These are phyloP conservation scores for Sinotaia quadrata DNA, from an alignment of 2,888 invertebrate species.

Conservation along the genomic window DNA sequence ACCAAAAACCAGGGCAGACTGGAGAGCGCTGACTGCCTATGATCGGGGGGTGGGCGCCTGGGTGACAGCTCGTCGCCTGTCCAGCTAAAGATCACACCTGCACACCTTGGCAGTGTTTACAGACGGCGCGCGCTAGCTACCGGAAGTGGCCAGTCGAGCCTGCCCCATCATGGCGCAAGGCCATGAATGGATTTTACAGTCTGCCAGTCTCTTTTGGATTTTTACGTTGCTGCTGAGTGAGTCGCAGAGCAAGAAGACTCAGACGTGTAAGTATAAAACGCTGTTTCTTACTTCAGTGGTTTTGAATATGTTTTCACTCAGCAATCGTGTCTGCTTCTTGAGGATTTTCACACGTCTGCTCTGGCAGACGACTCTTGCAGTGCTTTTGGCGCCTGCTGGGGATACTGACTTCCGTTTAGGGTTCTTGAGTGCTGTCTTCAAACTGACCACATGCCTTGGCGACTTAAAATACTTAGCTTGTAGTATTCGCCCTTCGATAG, in stretches of 20 bases:
- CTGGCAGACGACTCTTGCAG: too few relatives aligned
- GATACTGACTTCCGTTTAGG: too few relatives aligned
- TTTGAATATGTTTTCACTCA: too few relatives aligned
- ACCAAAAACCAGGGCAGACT: constrained; percentile 1
- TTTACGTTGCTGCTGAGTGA: constrained; percentile 60
- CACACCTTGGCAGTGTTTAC: constrained; percentile 46
- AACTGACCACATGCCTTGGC: too few relatives aligned
- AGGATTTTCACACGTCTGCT: too few relatives aligned
- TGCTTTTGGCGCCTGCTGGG: too few relatives aligned
- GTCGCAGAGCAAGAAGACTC: constrained; percentile 59
- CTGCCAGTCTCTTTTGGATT: constrained; percentile 61
- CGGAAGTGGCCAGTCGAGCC: constrained; percentile 46
- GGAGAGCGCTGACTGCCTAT: constrained; percentile 19
- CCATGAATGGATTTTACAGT: constrained; percentile 61
- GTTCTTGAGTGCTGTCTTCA: too few relatives aligned
- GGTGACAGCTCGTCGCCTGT: background rate
- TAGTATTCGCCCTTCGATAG: too few relatives aligned
- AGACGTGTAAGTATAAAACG: constrained; percentile 56
- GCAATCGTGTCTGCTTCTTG: too few relatives aligned
- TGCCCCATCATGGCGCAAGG: constrained; percentile 64
- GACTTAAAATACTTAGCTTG: too few relatives aligned
- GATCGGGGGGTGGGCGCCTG: background rate
- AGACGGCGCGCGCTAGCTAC: constrained; percentile 54
- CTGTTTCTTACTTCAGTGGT: background rate
- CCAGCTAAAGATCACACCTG: constrained; percentile 13